A percentile compares a stretch with the other conserved stretches of the same genome.
These are phyloP conservation scores for Catocala sponsa DNA, from an alignment of 2,888 invertebrate species.

Conservation along the genomic window DNA sequence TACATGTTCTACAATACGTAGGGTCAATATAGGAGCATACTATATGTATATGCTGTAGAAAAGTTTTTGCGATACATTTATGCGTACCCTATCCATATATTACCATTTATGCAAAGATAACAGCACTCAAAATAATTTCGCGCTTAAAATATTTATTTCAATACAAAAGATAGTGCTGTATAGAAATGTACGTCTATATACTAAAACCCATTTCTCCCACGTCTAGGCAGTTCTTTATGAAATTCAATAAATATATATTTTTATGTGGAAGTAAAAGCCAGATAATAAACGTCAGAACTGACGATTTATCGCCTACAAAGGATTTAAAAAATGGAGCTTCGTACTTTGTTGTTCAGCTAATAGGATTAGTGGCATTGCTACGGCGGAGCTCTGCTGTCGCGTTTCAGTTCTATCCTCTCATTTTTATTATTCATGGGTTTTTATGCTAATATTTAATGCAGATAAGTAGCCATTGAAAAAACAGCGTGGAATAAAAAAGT, in stretches of 20 bases:
- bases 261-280: neutral
- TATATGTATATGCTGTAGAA: too few relatives aligned
- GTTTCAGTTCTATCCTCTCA: neutral
- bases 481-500: too few relatives aligned
- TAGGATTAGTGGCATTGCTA: neutral
- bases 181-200: neutral
- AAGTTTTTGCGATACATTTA: too few relatives aligned
- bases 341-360: slow-evolving; percentile 1
- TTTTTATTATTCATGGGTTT: neutral
- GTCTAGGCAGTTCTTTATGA: neutral
- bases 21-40: too few relatives aligned
- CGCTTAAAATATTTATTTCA: too few relatives aligned
- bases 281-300: neutral
- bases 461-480: too few relatives aligned
- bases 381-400: neutral
- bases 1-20: too few relatives aligned
- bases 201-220: neutral
- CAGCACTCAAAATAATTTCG: too few relatives aligned
- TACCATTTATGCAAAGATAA: too few relatives aligned
- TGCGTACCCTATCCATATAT: too few relatives aligned
- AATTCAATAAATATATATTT: neutral
- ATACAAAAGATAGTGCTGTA: too few relatives aligned
- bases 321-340: neutral
- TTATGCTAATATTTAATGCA: too few relatives aligned
- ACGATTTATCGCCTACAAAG: slow-evolving; percentile 4